Percentiles rank a stretch among this genome's conserved stretches.
Conservation (phyloP, 2,797 vertebrate species). For the Silurus lanzhouensis region DNA sequence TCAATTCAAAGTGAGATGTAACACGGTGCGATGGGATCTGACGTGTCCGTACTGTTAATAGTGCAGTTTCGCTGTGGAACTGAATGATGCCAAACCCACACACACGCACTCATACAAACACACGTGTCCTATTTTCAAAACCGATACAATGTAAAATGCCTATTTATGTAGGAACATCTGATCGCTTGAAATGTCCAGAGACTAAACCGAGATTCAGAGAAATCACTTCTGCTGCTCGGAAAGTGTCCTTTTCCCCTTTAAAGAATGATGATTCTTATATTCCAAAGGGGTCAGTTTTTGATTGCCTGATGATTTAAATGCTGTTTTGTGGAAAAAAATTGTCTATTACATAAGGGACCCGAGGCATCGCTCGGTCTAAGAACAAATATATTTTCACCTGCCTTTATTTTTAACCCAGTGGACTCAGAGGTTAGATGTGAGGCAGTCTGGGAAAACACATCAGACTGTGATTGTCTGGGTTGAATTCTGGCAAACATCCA, state of each 20-base stretch:
- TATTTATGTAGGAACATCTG: background rate
- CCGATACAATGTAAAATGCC: background rate
- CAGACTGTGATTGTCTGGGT: background rate
- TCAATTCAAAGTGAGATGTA: background rate
- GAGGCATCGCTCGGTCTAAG: too few species aligned
- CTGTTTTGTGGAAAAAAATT: background rate
- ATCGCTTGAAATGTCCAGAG: background rate
- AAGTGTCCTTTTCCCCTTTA: background rate
- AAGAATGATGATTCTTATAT: background rate
- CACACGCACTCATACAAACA: background rate
- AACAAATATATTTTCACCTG: background rate
- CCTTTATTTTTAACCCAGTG: background rate
- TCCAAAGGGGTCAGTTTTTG: background rate
- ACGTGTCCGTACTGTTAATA: background rate
- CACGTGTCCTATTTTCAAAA: background rate
- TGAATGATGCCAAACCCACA: background rate
- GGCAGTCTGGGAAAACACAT: background rate
- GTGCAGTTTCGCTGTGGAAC: background rate
- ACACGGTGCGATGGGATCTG: background rate
- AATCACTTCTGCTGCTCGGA: background rate
- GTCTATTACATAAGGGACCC: background rate
- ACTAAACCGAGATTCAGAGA: background rate
- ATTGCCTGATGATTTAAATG: constrained; percentile 8
- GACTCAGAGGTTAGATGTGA: background rate
- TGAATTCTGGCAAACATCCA: background rate